A percentile compares a stretch with the other conserved stretches of the same genome.
These are phyloP conservation scores for Lepus timidus DNA, from an alignment of 2,113 vertebrate genomes.

Conservation along the genomic window DNA sequence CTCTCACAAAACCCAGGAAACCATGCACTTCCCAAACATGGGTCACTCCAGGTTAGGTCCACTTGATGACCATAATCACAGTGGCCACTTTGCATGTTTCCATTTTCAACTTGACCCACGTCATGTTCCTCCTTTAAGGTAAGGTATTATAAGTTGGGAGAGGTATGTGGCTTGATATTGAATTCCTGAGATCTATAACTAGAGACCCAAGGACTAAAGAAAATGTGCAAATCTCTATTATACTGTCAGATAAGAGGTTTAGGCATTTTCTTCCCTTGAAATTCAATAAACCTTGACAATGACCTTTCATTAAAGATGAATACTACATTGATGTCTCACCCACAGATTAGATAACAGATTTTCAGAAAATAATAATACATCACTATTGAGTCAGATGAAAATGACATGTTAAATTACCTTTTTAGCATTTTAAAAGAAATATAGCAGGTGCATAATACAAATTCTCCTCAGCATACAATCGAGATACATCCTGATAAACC, in stretches of 20 bases:
- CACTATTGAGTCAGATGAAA: neutral
- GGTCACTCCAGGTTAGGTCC: neutral
- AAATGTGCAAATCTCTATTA: neutral
- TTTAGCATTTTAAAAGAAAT: constrained; percentile 28
- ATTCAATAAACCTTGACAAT: constrained; percentile 18
- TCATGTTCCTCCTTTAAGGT: neutral
- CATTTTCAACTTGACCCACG: neutral
- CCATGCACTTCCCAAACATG: neutral
- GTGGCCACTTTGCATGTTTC: neutral
- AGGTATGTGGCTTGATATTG: neutral
- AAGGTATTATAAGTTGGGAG: neutral
- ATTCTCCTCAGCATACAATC: too few species aligned
- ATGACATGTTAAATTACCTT: neutral
- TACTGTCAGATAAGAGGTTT: neutral
- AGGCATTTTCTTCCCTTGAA: constrained; percentile 32
- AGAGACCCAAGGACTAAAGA: constrained; percentile 3
- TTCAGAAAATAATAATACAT: constrained; percentile 47
- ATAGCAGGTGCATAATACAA: neutral
- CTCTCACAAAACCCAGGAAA: neutral
- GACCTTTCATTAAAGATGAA: constrained; percentile 13
- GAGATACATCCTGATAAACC: too few species aligned
- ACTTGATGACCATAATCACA: neutral
- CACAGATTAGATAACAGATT: constrained; percentile 8
- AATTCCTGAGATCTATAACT: constrained; percentile 19
- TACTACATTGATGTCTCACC: neutral